Percentiles rank a stretch among this genome's conserved stretches.
Evolutionary conservation across 35 echinoderm and acorn worm species (phyloP).

Genomic region (Hemicentrotus pulcherrimus): DNA sequence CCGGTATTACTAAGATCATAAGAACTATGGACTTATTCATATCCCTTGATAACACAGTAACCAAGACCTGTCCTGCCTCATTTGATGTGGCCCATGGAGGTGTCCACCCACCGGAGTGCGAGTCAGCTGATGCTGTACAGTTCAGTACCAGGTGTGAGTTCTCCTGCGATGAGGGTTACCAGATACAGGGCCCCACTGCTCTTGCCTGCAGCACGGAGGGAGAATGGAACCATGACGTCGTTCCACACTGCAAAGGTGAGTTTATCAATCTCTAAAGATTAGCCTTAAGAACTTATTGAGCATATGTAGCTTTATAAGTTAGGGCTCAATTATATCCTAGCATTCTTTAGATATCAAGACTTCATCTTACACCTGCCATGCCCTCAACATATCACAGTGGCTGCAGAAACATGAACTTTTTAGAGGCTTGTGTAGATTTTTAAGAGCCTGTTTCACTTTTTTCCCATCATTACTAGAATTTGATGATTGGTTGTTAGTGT

Average conservation of each 20-base stretch:
- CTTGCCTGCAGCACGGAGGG: conserved; percentile 44
- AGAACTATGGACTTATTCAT: background rate
- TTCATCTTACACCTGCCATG: too few species aligned
- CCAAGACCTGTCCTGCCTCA: conserved; percentile 38
- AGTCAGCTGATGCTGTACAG: background rate
- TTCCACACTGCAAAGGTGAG: conserved; percentile 39
- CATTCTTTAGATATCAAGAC: too few species aligned
- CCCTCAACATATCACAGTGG: too few species aligned
- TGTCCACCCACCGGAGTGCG: conserved; percentile 9
- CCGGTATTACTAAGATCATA: background rate
- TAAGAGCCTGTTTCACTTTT: too few species aligned
- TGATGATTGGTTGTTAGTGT: too few species aligned
- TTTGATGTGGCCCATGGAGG: background rate
- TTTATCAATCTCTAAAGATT: too few species aligned
- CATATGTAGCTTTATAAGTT: too few species aligned
- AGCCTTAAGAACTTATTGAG: too few species aligned
- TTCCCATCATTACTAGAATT: background rate
- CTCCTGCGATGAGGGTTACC: conserved; percentile 45
- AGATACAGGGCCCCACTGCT: conserved; percentile 21
- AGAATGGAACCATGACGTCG: conserved; percentile 9
- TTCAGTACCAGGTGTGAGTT: conserved; percentile 47
- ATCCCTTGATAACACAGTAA: background rate
- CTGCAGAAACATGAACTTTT: too few species aligned
- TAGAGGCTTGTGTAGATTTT: too few species aligned
- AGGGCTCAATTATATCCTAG: too few species aligned